Conservation (phyloP, 2,888 invertebrate species). For the Troides aeacus region DNA sequence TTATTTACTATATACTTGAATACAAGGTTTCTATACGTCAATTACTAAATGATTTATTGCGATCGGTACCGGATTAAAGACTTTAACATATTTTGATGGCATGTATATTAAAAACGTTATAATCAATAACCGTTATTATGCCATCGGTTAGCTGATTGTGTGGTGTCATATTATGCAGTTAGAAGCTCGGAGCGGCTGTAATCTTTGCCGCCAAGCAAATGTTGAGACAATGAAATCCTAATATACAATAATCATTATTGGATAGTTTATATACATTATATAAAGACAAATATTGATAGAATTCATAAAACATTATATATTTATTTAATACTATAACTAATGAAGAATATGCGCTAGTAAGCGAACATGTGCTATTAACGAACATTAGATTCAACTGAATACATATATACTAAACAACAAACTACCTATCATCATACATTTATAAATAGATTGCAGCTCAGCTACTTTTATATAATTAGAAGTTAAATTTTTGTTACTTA, state of each 20-base stretch:
- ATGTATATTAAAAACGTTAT: constrained; percentile 12
- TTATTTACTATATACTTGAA: background rate
- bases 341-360: no score
- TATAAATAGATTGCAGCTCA: no score
- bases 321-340: background rate
- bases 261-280: background rate
- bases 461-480: no score
- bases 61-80: background rate
- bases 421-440: no score
- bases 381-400: no score
- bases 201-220: constrained; percentile 24
- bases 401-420: no score
- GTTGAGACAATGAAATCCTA: background rate
- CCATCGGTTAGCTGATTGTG: constrained; percentile 37
- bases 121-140: constrained; percentile 47
- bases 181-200: constrained; percentile 37
- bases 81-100: constrained; percentile 15
- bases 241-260: background rate
- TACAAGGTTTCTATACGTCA: constrained; percentile 2
- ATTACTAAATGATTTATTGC: background rate
- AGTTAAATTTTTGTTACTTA: no score
- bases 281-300: background rate
- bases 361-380: no score
- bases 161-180: constrained; percentile 43
- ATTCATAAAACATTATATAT: background rate